These are phyloP conservation scores for Abramis brama DNA, from an alignment of 2,113 vertebrate genomes.

Conservation along the genomic window DNA sequence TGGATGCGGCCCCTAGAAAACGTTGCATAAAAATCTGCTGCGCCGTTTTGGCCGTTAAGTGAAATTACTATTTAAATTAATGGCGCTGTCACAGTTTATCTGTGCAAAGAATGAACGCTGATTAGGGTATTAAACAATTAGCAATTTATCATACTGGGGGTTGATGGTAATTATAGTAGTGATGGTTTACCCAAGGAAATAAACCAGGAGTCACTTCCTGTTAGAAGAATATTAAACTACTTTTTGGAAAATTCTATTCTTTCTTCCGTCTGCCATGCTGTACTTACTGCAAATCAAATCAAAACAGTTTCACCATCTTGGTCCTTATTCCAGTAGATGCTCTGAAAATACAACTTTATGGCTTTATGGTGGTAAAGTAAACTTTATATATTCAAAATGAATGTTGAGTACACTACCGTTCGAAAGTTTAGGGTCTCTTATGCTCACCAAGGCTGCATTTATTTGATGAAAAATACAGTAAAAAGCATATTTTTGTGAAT, in stretches of 20 bases:
- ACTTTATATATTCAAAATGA: no score
- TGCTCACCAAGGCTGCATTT: background rate
- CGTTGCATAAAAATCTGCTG: constrained; percentile 92
- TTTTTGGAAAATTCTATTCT: constrained; percentile 30
- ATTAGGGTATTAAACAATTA: constrained; percentile 99
- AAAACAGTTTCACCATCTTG: background rate
- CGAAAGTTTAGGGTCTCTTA: background rate
- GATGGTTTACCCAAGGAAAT: constrained; percentile 93
- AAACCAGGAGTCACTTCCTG: constrained; percentile 92
- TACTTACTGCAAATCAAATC: background rate
- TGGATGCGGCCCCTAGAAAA: constrained; percentile 96
- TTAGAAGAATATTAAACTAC: constrained; percentile 68
- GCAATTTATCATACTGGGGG: constrained; percentile 98
- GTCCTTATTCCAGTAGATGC: background rate
- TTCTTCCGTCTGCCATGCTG: background rate
- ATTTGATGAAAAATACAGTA: background rate
- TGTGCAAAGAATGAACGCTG: constrained; percentile 95
- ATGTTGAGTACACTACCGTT: background rate
- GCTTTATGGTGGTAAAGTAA: no score
- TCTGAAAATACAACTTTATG: background rate
- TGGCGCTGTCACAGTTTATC: constrained; percentile 95
- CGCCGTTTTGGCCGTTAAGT: constrained; percentile 95
- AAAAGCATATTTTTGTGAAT: background rate
- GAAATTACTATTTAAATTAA: constrained; percentile 99
- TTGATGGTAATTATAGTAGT: constrained; percentile 97